Conservation (phyloP, 2,888 invertebrate genomes). For the Hemistola chrysoprasaria region DNA sequence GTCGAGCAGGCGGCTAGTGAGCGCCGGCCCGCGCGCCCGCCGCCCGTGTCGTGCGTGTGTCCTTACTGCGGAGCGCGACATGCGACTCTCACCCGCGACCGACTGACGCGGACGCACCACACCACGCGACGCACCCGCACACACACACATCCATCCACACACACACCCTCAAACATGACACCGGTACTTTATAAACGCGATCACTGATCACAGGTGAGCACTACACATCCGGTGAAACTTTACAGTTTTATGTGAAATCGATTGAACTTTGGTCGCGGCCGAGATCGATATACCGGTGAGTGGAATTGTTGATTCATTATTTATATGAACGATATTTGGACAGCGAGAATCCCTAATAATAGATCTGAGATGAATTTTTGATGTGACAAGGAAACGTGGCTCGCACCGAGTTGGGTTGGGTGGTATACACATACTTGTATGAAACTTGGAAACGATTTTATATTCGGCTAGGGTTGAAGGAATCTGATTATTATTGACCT, state of each 20-base stretch:
- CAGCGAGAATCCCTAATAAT: slow-evolving; percentile 41
- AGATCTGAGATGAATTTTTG: slow-evolving; percentile 41
- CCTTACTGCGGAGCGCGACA: slow-evolving; percentile 34
- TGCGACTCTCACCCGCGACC: slow-evolving; percentile 27
- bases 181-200: slow-evolving; percentile 54
- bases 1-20: slow-evolving; percentile 53
- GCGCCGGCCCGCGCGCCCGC: slow-evolving; percentile 61
- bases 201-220: slow-evolving; percentile 47
- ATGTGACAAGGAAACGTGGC: slow-evolving; percentile 22
- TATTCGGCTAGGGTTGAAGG: background rate
- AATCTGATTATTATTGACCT: slow-evolving; percentile 34
- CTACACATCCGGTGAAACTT: slow-evolving; percentile 50
- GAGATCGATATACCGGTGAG: slow-evolving; percentile 63
- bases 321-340: slow-evolving; percentile 53
- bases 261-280: slow-evolving; percentile 50
- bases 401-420: slow-evolving; percentile 6
- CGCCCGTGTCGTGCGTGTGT: slow-evolving; percentile 46
- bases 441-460: slow-evolving; percentile 2
- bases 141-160: slow-evolving; percentile 36
- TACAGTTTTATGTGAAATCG: slow-evolving; percentile 58
- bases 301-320: slow-evolving; percentile 52
- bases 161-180: slow-evolving; percentile 45
- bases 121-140: slow-evolving; percentile 34
- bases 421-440: slow-evolving; percentile 19
- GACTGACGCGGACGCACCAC: slow-evolving; percentile 24